phyloP scores from a whole-genome alignment of 2,888 invertebrate genomes.

The Pachydiplax longipennis region DNA sequence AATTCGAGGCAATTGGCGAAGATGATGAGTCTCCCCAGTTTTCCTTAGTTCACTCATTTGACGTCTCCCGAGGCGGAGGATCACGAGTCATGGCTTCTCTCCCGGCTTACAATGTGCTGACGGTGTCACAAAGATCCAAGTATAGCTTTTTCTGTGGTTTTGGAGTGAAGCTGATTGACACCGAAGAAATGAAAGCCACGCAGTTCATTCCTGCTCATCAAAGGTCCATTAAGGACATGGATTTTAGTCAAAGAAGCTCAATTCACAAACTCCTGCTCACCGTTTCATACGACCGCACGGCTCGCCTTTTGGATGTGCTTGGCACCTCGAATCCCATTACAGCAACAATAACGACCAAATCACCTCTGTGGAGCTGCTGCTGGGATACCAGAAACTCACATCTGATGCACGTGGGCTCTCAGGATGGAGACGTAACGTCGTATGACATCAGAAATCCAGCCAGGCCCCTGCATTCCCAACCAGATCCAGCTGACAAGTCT shows the following conservation, averaged over 20 bases:
- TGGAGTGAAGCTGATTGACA: conserved; percentile 79
- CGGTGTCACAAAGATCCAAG: conserved; percentile 77
- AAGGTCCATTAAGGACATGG: conserved; percentile 79
- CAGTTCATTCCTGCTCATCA: conserved; percentile 77
- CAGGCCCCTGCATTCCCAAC: conserved; percentile 52
- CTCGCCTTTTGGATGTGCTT: conserved; percentile 75
- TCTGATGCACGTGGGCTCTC: conserved; percentile 78
- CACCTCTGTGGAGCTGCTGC: conserved; percentile 85
- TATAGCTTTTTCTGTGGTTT: conserved; percentile 78
- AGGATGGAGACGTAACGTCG: conserved; percentile 52
- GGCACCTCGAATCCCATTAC: conserved; percentile 64
- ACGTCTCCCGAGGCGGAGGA: conserved; percentile 72
- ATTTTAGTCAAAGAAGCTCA: conserved; percentile 65
- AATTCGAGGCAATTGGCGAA: not conserved
- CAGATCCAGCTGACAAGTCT: conserved; percentile 68
- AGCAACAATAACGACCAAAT: conserved; percentile 63
- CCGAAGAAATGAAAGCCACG: conserved; percentile 69
- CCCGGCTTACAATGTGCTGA: conserved; percentile 69
- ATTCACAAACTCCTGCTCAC: conserved; percentile 67
- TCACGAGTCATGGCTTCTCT: conserved; percentile 83
- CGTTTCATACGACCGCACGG: conserved; percentile 79
- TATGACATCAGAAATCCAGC: not conserved
- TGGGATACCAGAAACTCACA: conserved; percentile 76
- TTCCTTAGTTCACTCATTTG: conserved; percentile 70
- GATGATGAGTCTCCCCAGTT: conserved; percentile 18